Evolutionary conservation across 2,888 invertebrate genomes (phyloP).

Genomic region (Stenotaenia linearis): DNA sequence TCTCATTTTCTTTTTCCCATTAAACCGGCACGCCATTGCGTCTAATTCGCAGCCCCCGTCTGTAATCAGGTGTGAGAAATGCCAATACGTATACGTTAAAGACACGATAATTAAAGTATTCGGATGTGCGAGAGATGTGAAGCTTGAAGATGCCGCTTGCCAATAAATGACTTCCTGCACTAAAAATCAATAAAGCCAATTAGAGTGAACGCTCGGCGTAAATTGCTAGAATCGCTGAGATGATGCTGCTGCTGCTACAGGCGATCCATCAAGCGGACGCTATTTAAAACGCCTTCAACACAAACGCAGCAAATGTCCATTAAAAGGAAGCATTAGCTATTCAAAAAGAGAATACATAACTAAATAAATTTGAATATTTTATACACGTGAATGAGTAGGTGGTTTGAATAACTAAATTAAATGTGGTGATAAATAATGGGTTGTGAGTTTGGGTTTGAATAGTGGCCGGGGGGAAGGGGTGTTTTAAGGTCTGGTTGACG

Average conservation of each 20-base stretch:
- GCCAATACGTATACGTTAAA: not conserved
- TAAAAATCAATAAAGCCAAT: slow-evolving; percentile 21
- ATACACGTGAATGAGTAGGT: not conserved
- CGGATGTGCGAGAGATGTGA: not conserved
- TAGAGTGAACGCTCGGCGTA: slow-evolving; percentile 19
- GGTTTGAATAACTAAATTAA: too few species aligned
- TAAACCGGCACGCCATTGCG: not conserved
- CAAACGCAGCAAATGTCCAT: slow-evolving; percentile 7
- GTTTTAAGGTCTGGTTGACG: too few species aligned
- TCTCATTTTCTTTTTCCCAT: not conserved
- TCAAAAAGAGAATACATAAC: not conserved
- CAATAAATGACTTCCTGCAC: slow-evolving; percentile 7
- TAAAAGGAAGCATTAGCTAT: slow-evolving; percentile 1
- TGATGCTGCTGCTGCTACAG: not conserved
- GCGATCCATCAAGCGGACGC: slow-evolving; percentile 23
- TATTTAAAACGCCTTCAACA: slow-evolving; percentile 12
- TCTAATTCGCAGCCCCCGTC: not conserved
- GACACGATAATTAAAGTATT: slow-evolving; percentile 24
- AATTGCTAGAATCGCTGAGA: not conserved
- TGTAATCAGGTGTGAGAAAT: not conserved
- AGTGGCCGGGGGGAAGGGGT: too few species aligned
- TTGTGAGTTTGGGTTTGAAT: not conserved
- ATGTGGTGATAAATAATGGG: not conserved
- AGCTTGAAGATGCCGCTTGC: slow-evolving; percentile 21
- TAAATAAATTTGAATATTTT: not conserved